These are phyloP conservation scores for Emydura subglobosa DNA, from an alignment of 2,113 vertebrate genomes.

Conservation along the genomic window DNA sequence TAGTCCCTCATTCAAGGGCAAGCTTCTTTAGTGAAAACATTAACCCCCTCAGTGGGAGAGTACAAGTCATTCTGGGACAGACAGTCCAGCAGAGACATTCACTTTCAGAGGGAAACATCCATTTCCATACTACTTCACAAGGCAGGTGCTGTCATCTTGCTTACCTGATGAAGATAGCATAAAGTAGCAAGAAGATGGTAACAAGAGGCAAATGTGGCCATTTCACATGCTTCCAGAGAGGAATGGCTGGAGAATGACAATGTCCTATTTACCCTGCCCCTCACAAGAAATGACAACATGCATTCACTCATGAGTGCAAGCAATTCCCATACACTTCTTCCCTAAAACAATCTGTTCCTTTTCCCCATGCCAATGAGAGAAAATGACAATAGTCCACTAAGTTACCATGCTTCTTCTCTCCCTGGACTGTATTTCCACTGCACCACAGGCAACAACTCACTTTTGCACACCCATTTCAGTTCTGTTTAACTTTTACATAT, in stretches of 20 bases:
- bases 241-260: background rate
- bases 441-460: background rate
- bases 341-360: background rate
- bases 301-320: background rate
- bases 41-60: background rate
- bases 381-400: background rate
- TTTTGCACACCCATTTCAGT: background rate
- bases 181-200: background rate
- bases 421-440: conserved; percentile 24
- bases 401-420: conserved; percentile 13
- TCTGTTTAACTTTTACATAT: background rate
- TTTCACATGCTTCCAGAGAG: background rate
- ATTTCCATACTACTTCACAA: background rate
- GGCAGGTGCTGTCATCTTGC: background rate
- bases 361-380: background rate
- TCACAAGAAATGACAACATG: background rate
- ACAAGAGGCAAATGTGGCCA: background rate
- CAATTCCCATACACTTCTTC: background rate
- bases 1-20: background rate
- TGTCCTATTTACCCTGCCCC: background rate
- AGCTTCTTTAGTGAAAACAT: conserved; percentile 19
- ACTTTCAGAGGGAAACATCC: background rate
- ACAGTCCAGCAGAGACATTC: background rate
- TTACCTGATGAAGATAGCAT: background rate
- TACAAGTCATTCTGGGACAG: background rate